Evolutionary conservation across 2,888 invertebrate genomes (phyloP), one percentile per base, ranked within the genome.

Genomic region (Drosophila mercatorum): DNA sequence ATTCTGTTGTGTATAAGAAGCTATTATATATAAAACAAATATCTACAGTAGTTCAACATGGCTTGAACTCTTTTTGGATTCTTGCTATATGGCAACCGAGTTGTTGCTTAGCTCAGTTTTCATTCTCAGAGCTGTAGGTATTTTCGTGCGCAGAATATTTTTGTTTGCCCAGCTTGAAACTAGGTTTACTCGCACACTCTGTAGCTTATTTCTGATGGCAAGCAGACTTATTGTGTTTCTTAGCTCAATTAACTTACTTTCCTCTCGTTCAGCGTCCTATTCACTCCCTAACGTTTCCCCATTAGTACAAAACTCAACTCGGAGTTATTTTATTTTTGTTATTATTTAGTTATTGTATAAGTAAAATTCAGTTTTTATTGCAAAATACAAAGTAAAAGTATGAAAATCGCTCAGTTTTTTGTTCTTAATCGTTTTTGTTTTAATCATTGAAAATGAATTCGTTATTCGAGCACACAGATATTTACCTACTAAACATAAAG

Each of bases 401-500:
- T 81, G 80, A 86, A 90, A 86, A 71, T 83, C 75, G 85, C 83
- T 89, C 83, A 78, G 85, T 80, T 77, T 80, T 68, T 17, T 17
- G 17, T 17, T 72, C 68, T 83, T 78, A 77, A 72, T 83, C 67
- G 66, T 77, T 71, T 49, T 72, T 76, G 70, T 77, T 83, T 88
- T 87, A 88, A 83, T 59, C 59, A 59, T 40, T 81, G 75, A 74
- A 89, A 80, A 71, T 75, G 75, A 87, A 80, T 83, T 84, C 80
- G 75, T 82, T 89, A 89, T 22, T 22, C 88, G 84, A 85, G 89
- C 84, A 85, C 84, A 86, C 85, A 89, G 85, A 86, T 75, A 88
- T 82, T 89, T 89, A 89, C 89, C 85, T 88, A 89, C 85, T 85
- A 85, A 85, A 85, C 84, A 85, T 89, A 80, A 85, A 85, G 80